A percentile compares a stretch with the other conserved stretches of the same genome.
Conservation (phyloP, 1,140 invertebrate species). For the Cyclargus thomasi region DNA sequence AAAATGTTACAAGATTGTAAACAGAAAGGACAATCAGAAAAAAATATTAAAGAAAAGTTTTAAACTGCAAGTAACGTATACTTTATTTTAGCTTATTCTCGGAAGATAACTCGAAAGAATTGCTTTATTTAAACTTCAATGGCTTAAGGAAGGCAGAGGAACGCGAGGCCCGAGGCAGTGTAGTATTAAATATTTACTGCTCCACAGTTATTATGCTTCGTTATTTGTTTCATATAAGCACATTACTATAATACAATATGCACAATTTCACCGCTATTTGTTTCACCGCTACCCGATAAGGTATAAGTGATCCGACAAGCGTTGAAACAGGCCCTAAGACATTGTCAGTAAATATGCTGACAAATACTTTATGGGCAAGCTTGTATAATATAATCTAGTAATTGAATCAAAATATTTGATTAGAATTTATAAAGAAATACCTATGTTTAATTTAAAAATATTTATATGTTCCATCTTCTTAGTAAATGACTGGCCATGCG, state of each 20-base stretch:
- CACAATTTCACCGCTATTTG: neutral
- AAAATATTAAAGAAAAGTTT: neutral
- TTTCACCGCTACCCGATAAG: too few relatives aligned
- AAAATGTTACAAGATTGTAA: neutral
- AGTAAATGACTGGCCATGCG: too few relatives aligned
- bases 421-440: too few relatives aligned
- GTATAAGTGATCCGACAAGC: too few relatives aligned
- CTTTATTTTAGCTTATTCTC: constrained; percentile 2
- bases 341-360: too few relatives aligned
- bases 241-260: neutral
- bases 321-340: too few relatives aligned
- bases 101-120: constrained; percentile 5
- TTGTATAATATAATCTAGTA: too few relatives aligned
- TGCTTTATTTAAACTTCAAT: constrained; percentile 15
- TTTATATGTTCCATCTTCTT: too few relatives aligned
- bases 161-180: neutral
- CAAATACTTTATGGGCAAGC: too few relatives aligned
- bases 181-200: constrained; percentile 10
- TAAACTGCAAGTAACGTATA: neutral
- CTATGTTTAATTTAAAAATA: too few relatives aligned
- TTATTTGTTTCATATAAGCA: neutral
- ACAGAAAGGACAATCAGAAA: neutral
- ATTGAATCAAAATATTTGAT: too few relatives aligned
- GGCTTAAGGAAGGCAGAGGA: constrained; percentile 4
- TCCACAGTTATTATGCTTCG: neutral